Evolutionary conservation across 2,113 vertebrate genomes (phyloP).

Genomic region (Pangasianodon gigas): DNA sequence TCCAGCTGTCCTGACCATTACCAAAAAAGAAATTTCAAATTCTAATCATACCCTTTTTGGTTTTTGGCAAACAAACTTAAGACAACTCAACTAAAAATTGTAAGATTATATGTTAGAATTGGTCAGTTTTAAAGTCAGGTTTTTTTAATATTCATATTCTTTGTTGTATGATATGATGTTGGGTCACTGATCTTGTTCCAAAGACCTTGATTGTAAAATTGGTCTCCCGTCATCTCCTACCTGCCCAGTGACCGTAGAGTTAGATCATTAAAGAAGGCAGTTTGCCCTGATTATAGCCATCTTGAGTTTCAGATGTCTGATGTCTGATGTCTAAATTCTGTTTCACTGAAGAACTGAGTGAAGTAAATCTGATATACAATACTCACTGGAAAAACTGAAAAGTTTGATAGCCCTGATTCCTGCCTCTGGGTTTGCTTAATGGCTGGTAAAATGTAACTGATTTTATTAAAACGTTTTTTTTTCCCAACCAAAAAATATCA

Average conservation of each 20-base stretch:
- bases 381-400: neutral
- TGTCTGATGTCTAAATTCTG: neutral
- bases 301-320: neutral
- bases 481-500: neutral
- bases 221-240: neutral
- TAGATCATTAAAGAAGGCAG: neutral
- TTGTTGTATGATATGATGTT: neutral
- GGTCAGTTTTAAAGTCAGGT: neutral
- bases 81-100: neutral
- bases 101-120: neutral
- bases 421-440: neutral
- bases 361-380: neutral
- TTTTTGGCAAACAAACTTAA: neutral
- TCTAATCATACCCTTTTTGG: neutral
- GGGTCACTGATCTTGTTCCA: neutral
- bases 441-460: slow-evolving; percentile 2
- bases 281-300: neutral
- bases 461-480: neutral
- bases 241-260: neutral
- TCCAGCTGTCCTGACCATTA: neutral
- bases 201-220: neutral
- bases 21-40: neutral
- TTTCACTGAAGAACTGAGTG: neutral
- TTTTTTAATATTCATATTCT: neutral
- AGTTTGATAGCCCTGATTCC: neutral